These are phyloP conservation scores for Hydropsyche tenuis DNA, from an alignment of 1,140 invertebrate genomes.

Conservation along the genomic window DNA sequence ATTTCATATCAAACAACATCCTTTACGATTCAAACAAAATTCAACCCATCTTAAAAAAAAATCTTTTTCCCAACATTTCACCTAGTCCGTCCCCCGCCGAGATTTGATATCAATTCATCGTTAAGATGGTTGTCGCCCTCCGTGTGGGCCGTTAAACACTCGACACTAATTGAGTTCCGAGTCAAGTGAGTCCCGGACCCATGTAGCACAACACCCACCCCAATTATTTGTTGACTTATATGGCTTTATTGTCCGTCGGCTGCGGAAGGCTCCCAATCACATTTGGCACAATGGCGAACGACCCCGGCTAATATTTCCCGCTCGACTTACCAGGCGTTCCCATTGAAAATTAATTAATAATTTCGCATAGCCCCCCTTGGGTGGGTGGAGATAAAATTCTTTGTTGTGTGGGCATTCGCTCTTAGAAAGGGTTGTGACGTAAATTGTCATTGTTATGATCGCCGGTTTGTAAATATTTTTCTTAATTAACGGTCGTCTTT, in stretches of 20 bases:
- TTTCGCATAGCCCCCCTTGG: background rate
- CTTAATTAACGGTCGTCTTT: too few relatives aligned
- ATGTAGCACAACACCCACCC: background rate
- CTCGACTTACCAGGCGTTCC: too few relatives aligned
- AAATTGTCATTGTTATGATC: too few relatives aligned
- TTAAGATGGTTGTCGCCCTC: conserved; percentile 46
- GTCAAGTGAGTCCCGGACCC: conserved; percentile 37
- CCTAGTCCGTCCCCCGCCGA: conserved; percentile 1
- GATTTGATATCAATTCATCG: conserved; percentile 52
- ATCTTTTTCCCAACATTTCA: background rate
- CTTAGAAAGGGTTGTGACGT: too few relatives aligned
- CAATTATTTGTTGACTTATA: conserved; percentile 49
- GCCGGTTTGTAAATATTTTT: too few relatives aligned
- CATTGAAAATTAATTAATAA: conserved; percentile 30
- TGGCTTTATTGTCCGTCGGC: conserved; percentile 47
- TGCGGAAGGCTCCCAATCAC: conserved; percentile 43
- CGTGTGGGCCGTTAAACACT: conserved; percentile 37
- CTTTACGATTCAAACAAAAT: background rate
- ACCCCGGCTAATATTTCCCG: background rate
- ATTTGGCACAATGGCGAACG: conserved; percentile 32
- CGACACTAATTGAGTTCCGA: conserved; percentile 48
- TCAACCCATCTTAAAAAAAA: background rate
- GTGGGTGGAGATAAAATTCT: too few relatives aligned
- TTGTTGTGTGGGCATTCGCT: too few relatives aligned
- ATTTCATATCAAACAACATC: background rate